Evolutionary conservation across 2,888 invertebrate genomes (phyloP), one percentile per base, ranked within the genome.

Genomic region (Masnerella sp.): DNA sequence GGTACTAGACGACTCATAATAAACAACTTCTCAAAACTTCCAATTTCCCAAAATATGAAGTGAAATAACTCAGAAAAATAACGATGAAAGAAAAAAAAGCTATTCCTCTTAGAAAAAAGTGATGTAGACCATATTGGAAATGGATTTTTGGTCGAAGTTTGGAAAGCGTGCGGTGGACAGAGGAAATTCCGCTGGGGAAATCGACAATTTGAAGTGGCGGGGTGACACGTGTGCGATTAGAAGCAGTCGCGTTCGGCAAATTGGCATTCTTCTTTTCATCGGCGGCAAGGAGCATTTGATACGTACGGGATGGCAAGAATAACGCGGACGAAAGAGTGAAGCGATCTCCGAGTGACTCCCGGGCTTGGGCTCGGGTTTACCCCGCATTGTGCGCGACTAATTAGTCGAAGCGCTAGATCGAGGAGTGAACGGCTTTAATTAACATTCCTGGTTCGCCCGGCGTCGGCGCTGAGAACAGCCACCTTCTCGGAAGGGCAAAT

Each of bases 351-450:
- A 62, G 76, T 78, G 77, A 74, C 76, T 79, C 74, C 59, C 58
- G 58, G 70, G 59, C 61, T 74, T 74, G 61, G 52, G 61, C 34
- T 54, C 76, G 72, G 62, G 78, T 78, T 80, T 80, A 80, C 78
- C 79, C 76, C 65, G 82, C 85, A 85, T 86, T 85, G 85, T 84
- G 80, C 83, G 81, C 83, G 84, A 86, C 85, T 87, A 87, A 86
- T 87, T 86, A 86, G 86, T 85, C 84, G 84, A 83, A 84, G 84
- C 84, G 83, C 83, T 84, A 83, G 83, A 85, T 86, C 85, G 82
- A 84, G 82, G 82, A 84, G 84, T 83, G 83, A 86, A 86, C 84
- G 84, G 85, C 83, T 87, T 87, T 87, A 87, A 87, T 87, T 87
- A 87, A 87, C 86, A 87, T 87, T 87, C 86, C 85, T 82, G 80